phyloP scores from a whole-genome alignment of 92 coral and sea anemone genomes.

The Epizoanthus stellaris region DNA sequence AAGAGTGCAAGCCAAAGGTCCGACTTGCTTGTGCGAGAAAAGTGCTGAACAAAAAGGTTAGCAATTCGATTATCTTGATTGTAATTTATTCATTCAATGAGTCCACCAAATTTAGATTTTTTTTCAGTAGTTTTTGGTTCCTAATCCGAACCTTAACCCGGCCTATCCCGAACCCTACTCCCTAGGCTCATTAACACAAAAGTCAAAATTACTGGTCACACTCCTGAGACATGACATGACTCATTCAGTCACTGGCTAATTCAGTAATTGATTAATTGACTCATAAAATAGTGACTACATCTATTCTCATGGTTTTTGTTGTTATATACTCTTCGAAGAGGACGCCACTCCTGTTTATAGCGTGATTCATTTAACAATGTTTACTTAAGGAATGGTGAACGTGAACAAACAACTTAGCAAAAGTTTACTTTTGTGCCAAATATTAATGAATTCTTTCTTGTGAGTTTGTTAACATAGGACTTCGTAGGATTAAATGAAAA shows the following conservation, averaged over 20 bases:
- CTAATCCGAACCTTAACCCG: no score
- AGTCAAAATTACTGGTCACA: no score
- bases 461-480: neutral
- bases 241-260: no score
- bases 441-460: neutral
- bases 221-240: no score
- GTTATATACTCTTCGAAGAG: neutral
- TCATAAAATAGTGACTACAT: no score
- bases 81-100: no score
- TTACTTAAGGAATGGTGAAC: neutral
- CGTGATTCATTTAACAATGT: neutral
- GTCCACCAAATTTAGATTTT: no score
- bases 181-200: no score
- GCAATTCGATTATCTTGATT: neutral
- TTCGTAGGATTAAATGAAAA: neutral
- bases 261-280: no score
- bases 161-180: no score
- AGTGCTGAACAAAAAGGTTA: conserved; percentile 13
- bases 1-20: neutral
- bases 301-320: no score
- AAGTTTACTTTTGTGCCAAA: conserved; percentile 8
- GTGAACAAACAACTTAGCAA: conserved; percentile 4
- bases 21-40: conserved; percentile 13
- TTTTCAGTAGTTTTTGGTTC: neutral
- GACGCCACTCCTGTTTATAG: neutral